Base-by-base conservation (phyloP, 2,797 vertebrate species). In the Salmo trutta region DNA sequence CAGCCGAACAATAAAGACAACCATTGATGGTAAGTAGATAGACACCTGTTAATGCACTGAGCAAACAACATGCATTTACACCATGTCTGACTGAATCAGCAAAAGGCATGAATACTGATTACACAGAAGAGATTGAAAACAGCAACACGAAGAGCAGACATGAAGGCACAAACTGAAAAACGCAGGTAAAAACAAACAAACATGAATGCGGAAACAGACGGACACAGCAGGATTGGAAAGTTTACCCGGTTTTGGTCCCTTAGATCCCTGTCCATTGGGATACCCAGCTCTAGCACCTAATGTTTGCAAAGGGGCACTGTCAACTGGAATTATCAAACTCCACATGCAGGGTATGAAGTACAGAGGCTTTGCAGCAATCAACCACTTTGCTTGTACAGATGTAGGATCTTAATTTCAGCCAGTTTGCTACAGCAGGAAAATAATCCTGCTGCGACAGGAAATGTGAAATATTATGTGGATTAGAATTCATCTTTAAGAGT, bases 201-300 rank as follows among this genome's bases (percentile, higher is more conserved):
- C 52, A 56, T 33, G 5, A 54, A 73, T 16, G 16, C 8, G 7
- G 31, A 31, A 52, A 64, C n/a, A 1, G 21, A 65, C 12, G 12
- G 24, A 29, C 24, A 65, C 62, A 19, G 19, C 71, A 56, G 71
- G 4, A 24, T 52, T 53, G 47, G 72, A 59, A 59, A 21, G 3
- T 88, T 87, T 87, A 89, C 85, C 83, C 53, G 79, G 82, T 83
- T 85, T 85, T 31, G 79, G 78, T 29, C 77, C 66, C 77, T 86
- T 81, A 62, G 79, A 53, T 16, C 75, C 74, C 31, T 79, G 76
- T 62, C 83, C 81, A 80, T 64, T 27, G 69, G 73, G 76, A 67
- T 73, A 41, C 59, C 69, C 64, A 75, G 56, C 76, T 79, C 71
- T 77, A 67, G 74, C 66, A n/a, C 79, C 81, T 79, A 70, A 62